Base-by-base conservation (phyloP, 2,888 invertebrate genomes). In the Merodon equestris region DNA sequence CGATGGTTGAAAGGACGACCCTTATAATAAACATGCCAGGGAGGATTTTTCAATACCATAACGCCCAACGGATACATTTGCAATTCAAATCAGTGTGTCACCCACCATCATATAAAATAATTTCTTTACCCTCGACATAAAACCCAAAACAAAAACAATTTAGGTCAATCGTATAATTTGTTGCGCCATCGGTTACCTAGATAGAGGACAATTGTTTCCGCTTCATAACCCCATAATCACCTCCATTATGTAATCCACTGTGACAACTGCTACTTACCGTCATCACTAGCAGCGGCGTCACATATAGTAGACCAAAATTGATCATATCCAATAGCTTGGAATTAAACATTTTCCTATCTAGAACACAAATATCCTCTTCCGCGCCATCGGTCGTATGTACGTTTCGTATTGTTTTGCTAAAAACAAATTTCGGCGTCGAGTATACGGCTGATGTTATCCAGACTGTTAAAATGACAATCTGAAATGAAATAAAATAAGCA, bases 371-470 rank as follows among this genome's bases (percentile, higher is more conserved):
- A 74, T 87, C 86, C 84, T 89, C 89, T 74, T 86, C 87, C 17
- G 85, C 86, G 0, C 89, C 89, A 67, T 88, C 86, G 73, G 84
- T 85, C 34, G 86, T 88, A 81, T 88, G 89, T 10, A 88, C 85
- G 76, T 89, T 92, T 14, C 92, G 92, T 57, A 95, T 92, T 0
- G 94, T 94, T 85, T 94, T 93, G 83, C 95, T 95, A 91, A 94
- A 95, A 82, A 95, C 92, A 86, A 96, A 94, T 85, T 95, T 94
- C 0, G 96, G 96, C 1, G 93, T 93, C 79, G 95, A 95, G 89
- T 96, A 96, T 0, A 93, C 90, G 0, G 95, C 95, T 82, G 96
- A 94, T 14, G 94, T 91, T 60, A 95, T 90, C 96, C 96, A 96
- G 4, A 96, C 96, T 1, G 92, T 91, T 15, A 93, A 89, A 83